Evolutionary conservation across 2,113 vertebrate species (phyloP), one percentile per base, ranked within the genome.

Genomic region (Trogon melanurus): DNA sequence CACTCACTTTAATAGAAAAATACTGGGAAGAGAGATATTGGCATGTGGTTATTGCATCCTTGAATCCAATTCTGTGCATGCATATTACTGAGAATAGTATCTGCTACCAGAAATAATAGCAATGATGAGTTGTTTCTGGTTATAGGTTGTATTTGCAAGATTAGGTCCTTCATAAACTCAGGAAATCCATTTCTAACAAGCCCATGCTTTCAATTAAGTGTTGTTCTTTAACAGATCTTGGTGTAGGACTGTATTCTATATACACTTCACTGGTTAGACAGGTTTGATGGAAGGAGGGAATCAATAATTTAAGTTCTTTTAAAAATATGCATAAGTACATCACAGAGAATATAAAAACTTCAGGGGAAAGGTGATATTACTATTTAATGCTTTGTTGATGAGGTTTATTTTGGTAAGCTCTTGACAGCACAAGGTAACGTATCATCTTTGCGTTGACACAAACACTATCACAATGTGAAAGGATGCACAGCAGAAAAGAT

Each of bases 331-430:
- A 48, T 89, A 95, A 96, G 96, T 91, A 95, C 95, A 91, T 96
- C 95, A 96, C 89, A 95, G 67, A 95, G 95, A 95, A 92, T 97
- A 94, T 86, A 51, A 94, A 97, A 97, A 95, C 96, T 95, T 96
- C 65, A 87, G 65, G 91, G 86, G 47, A 96, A 97, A 96, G 89
- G 89, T 93, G 90, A 84, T 93, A 97, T 96, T 97, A 97, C 96
- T 97, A 97, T 95, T 96, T 97, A 97, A 96, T 97, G 96, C 76
- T 72, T 90, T 94, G 92, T 96, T 97, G 95, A 96, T 92, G 91
- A 96, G 88, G 94, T 95, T 96, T 96, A 95, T 96, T 97, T 97
- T 96, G 89, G 96, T 95, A 97, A 95, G 93, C 80, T 95, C 91
- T 94, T 95, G 92, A 97, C 89, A 93, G 91, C 80, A 90, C 87